phyloP scores from a whole-genome alignment of 2,888 invertebrate genomes.

The Melikaiella ostensackeni region DNA sequence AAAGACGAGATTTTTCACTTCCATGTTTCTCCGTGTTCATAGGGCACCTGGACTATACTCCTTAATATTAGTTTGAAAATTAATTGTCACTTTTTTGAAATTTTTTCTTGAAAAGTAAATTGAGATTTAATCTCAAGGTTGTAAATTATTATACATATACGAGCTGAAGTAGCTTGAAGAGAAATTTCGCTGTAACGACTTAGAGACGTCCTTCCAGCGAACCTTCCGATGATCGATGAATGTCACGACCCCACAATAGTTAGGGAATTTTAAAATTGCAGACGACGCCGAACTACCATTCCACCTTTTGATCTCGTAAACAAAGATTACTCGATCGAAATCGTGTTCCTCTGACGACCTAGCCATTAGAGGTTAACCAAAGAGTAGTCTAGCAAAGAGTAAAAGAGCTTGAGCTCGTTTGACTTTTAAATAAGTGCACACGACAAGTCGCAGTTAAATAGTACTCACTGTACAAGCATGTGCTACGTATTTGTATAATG shows the following conservation, averaged over 20 bases:
- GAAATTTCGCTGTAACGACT: neutral
- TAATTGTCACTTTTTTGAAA: too few species aligned
- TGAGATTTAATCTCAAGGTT: neutral
- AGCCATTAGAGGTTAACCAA: neutral
- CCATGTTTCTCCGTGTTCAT: too few species aligned
- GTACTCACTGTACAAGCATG: neutral
- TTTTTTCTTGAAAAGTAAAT: too few species aligned
- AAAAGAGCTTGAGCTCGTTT: constrained; percentile 13
- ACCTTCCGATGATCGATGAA: neutral
- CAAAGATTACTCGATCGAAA: constrained; percentile 17
- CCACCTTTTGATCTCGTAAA: constrained; percentile 2
- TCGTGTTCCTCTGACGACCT: constrained; percentile 17
- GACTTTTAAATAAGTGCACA: constrained; percentile 14
- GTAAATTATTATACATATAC: neutral
- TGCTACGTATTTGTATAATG: constrained; percentile 7
- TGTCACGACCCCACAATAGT: constrained; percentile 1
- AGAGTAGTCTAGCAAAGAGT: neutral
- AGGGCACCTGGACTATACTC: too few species aligned
- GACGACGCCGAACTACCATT: constrained; percentile 6
- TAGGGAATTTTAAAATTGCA: constrained; percentile 2
- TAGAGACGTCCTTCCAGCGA: neutral
- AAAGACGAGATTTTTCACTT: too few species aligned
- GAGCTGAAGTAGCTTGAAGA: neutral
- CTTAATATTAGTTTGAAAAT: too few species aligned
- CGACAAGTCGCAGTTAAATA: constrained; percentile 12